Percentiles rank a stretch among this genome's conserved stretches.
Evolutionary conservation across 1,140 invertebrate species (phyloP).

Genomic region (Caerostris extrusa): DNA sequence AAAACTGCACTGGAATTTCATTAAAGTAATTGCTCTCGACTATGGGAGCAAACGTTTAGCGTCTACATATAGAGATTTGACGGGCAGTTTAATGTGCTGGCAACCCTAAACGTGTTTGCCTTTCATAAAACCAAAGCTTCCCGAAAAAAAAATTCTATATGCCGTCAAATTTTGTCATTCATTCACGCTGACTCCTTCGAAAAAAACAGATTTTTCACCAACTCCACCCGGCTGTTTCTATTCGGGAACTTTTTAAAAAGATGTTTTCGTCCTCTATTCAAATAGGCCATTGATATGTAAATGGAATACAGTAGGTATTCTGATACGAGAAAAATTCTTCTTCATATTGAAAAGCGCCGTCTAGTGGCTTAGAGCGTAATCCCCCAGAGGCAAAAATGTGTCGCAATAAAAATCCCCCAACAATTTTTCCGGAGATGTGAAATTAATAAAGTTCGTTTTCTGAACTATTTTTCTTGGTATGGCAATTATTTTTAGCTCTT

Average conservation of each 20-base stretch:
- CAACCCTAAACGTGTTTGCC: not conserved
- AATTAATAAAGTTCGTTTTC: slow-evolving; percentile 61
- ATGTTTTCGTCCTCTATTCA: slow-evolving; percentile 65
- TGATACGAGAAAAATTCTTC: slow-evolving; percentile 45
- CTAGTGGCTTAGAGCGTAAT: slow-evolving; percentile 31
- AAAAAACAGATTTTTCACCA: slow-evolving; percentile 63
- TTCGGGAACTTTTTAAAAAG: slow-evolving; percentile 44
- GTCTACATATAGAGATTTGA: not conserved
- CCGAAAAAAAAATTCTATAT: not conserved
- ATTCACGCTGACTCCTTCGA: slow-evolving; percentile 46
- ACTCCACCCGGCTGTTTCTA: slow-evolving; percentile 37
- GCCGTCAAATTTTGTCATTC: slow-evolving; percentile 71
- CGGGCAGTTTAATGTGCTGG: not conserved
- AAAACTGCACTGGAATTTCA: not conserved
- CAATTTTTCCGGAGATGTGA: not conserved
- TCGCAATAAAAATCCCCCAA: not conserved
- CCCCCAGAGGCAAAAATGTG: slow-evolving; percentile 18
- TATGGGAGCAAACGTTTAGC: not conserved
- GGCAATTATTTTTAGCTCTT: no score
- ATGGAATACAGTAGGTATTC: slow-evolving; percentile 60
- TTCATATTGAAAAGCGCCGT: slow-evolving; percentile 48
- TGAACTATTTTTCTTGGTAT: no score
- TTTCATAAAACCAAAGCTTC: not conserved
- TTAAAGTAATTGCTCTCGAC: not conserved
- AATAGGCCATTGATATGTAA: slow-evolving; percentile 71